phyloP scores from a whole-genome alignment of 2,797 vertebrate species.

The Danio jaintianensis region DNA sequence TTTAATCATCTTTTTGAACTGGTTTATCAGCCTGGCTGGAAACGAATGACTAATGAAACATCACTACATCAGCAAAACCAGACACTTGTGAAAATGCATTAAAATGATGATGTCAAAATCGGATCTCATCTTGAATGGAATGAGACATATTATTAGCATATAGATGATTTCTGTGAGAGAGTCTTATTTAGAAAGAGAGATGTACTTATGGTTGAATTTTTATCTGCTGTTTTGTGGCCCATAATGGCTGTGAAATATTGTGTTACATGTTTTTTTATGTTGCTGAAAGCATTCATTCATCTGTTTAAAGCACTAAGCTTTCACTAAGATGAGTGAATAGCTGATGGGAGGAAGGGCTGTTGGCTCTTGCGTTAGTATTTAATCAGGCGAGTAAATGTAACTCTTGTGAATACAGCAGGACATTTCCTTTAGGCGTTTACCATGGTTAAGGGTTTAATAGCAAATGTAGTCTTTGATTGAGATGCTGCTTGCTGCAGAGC shows the following conservation, averaged over 20 bases:
- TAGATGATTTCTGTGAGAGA: slow-evolving; percentile 16
- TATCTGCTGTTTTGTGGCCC: background rate
- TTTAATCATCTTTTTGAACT: slow-evolving; percentile 9
- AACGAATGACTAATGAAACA: background rate
- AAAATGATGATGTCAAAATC: slow-evolving; percentile 6
- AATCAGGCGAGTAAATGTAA: slow-evolving; percentile 23
- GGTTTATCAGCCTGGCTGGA: slow-evolving; percentile 4
- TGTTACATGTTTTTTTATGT: background rate
- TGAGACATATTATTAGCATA: background rate
- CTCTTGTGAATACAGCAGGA: background rate
- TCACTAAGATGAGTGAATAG: background rate
- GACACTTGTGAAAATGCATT: background rate
- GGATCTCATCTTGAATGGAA: background rate
- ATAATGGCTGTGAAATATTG: background rate
- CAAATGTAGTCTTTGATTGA: background rate
- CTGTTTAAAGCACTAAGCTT: background rate
- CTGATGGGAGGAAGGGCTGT: slow-evolving; percentile 16
- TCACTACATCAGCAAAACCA: background rate
- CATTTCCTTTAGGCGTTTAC: slow-evolving; percentile 7
- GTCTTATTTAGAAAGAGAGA: background rate
- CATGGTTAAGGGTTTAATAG: background rate
- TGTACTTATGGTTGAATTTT: background rate
- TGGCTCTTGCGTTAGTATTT: slow-evolving; percentile 7
- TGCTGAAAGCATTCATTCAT: slow-evolving; percentile 13
- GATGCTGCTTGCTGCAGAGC: too few relatives aligned